Percentiles rank a stretch among this genome's conserved stretches.
Evolutionary conservation across 2,113 vertebrate species (phyloP).

Genomic region (Xenopus borealis): DNA sequence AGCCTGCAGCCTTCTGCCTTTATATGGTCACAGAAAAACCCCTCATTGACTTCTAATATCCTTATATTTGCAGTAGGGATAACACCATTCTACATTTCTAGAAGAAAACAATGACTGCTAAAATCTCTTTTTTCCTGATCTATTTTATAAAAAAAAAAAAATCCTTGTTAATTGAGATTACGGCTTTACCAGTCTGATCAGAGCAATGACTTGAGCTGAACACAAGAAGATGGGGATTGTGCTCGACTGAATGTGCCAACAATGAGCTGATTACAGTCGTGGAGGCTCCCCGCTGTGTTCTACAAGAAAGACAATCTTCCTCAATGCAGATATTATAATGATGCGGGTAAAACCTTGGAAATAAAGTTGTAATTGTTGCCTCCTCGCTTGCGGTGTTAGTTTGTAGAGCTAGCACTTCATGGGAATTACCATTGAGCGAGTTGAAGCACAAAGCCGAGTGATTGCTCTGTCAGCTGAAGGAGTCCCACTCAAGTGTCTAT

Average conservation of each 20-base stretch:
- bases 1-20: too few relatives aligned
- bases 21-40: too few relatives aligned
- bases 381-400: constrained; percentile 24
- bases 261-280: constrained; percentile 16
- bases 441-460: constrained; percentile 2
- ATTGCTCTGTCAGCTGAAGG: not conserved
- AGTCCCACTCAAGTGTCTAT: constrained; percentile 5
- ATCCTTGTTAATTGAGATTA: not conserved
- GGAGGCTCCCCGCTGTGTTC: constrained; percentile 1
- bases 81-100: too few relatives aligned
- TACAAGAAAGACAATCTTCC: constrained; percentile 29
- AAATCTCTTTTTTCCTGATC: too few relatives aligned
- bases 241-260: not conserved
- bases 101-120: too few relatives aligned
- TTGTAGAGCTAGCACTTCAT: not conserved
- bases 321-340: constrained; percentile 25
- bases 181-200: constrained; percentile 2
- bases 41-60: too few relatives aligned
- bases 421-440: not conserved
- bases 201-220: not conserved
- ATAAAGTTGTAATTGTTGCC: constrained; percentile 28
- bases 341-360: constrained; percentile 14
- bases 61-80: too few relatives aligned
- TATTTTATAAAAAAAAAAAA: too few relatives aligned
- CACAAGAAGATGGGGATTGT: not conserved